Evolutionary conservation across 2,888 invertebrate genomes (phyloP).

Genomic region (Athrips mouffetella): DNA sequence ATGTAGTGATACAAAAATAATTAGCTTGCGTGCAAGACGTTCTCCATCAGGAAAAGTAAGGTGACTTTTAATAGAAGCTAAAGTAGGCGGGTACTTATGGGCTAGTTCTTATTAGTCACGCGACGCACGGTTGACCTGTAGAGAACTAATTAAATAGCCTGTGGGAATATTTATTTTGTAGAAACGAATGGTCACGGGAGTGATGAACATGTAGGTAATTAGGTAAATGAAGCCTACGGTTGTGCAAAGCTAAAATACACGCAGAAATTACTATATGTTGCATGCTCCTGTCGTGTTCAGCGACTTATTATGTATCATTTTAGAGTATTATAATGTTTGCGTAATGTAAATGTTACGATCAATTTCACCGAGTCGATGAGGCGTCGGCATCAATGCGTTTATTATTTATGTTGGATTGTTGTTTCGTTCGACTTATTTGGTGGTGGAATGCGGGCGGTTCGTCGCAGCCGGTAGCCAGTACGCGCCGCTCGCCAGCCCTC

Average conservation of each 20-base stretch:
- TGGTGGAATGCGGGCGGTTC: conserved; percentile 52
- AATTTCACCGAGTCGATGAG: conserved; percentile 37
- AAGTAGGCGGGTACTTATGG: background rate
- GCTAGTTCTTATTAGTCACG: background rate
- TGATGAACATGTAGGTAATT: too few relatives aligned
- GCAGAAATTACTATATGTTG: too few relatives aligned
- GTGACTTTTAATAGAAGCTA: background rate
- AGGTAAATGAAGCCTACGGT: too few relatives aligned
- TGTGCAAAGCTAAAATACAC: too few relatives aligned
- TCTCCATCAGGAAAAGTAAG: conserved; percentile 4
- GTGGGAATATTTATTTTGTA: too few relatives aligned
- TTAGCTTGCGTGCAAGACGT: background rate
- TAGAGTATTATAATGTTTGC: background rate
- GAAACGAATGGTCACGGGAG: too few relatives aligned
- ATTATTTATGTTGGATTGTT: conserved; percentile 55
- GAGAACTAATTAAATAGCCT: too few relatives aligned
- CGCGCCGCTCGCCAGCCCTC: conserved; percentile 35
- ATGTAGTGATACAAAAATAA: background rate
- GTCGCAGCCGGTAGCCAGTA: background rate
- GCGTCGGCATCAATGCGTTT: conserved; percentile 49
- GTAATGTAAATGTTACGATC: conserved; percentile 29
- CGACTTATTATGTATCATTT: background rate
- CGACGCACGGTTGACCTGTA: too few relatives aligned
- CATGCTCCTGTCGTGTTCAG: too few relatives aligned
- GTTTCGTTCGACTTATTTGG: conserved; percentile 61